Evolutionary conservation across 2,888 invertebrate genomes (phyloP), one percentile per base, ranked within the genome.

Genomic region (Nomada hirtipes): DNA sequence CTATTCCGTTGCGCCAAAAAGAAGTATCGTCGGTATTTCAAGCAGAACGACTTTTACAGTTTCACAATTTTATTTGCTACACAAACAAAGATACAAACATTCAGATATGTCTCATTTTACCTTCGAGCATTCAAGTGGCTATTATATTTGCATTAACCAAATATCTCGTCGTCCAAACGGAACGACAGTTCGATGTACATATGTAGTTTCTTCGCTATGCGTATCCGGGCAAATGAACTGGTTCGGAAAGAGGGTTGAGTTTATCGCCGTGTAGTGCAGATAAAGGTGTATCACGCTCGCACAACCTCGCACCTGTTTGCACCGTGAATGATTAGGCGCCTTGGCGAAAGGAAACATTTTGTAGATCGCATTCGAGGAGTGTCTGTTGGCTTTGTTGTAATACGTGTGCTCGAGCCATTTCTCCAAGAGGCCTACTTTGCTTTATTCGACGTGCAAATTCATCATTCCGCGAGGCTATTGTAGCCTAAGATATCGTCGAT

Each of bases 271-370:
- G 29, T 29, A 26, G 67, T 65, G 23, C 36, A 73, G 81, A 86
- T 84, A 85, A 84, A 86, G 76, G 73, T 68, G 83, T 79, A 85
- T 82, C 79, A 53, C 72, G 77, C 72, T 75, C 69, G 53, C 59
- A 75, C 74, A 82, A 79, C 52, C 83, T 85, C 78, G 88, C 88
- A 90, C 86, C 89, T 90, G 88, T 88, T 90, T 75, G 74, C 76
- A 26, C 72, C 79, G 29, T 64, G 67, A 52, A 71, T 61, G 79
- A 83, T 75, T 60, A 85, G 83, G 76, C 87, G 64, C 26, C 79
- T 82, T 82, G 50, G 79, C 82, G 82, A 74, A 75, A 74, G 79
- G 81, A 77, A 74, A 61, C 44, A 60, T 76, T 82, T 84, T 53
- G 36, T 64, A 76, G 71, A 50, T 52, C 13, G 36, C 60, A 13